These are phyloP conservation scores for Tipula unca DNA, from an alignment of 2,888 invertebrate genomes.

Conservation along the genomic window DNA sequence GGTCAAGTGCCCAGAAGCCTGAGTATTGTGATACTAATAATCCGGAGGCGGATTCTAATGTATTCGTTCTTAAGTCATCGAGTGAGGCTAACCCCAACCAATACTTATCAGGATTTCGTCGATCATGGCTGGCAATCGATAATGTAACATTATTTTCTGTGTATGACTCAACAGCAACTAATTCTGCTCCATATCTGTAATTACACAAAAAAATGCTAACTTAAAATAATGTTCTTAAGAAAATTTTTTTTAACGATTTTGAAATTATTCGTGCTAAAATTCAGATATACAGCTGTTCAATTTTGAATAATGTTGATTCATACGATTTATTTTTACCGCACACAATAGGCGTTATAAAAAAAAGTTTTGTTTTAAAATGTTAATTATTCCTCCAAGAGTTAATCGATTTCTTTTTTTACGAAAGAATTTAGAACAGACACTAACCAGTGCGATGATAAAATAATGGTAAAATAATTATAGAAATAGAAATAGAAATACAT, in stretches of 20 bases:
- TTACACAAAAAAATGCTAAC: background rate
- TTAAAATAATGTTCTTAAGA: background rate
- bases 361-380: background rate
- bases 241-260: background rate
- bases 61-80: slow-evolving; percentile 87
- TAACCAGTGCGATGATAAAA: background rate
- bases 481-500: background rate
- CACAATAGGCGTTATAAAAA: background rate
- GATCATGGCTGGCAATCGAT: slow-evolving; percentile 60
- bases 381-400: background rate
- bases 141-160: slow-evolving; percentile 88
- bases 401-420: background rate
- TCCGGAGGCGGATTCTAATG: slow-evolving; percentile 88
- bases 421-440: background rate
- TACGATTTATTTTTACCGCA: background rate
- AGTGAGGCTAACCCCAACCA: slow-evolving; percentile 87
- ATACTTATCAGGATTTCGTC: slow-evolving; percentile 64
- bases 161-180: slow-evolving; percentile 85
- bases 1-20: slow-evolving; percentile 86
- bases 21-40: slow-evolving; percentile 86
- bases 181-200: slow-evolving; percentile 86
- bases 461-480: background rate
- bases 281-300: background rate
- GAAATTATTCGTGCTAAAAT: background rate
- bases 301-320: background rate